Evolutionary conservation across 2,888 invertebrate genomes (phyloP).

Genomic region (Drosophila macrospina): DNA sequence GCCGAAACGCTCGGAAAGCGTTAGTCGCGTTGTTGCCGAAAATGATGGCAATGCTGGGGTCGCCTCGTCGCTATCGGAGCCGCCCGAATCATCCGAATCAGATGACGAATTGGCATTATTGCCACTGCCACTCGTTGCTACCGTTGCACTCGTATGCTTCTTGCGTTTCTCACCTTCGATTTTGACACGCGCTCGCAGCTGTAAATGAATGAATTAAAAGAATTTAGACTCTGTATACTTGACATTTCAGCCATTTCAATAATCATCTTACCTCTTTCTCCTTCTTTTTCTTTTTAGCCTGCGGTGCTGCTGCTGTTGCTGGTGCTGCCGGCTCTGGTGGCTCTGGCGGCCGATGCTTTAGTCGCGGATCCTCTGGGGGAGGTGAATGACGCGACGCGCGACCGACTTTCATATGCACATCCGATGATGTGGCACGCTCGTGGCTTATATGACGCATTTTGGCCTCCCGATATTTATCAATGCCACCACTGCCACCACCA

Average conservation of each 20-base stretch:
- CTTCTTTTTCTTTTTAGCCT: slow-evolving; percentile 85
- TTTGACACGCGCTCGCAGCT: slow-evolving; percentile 85
- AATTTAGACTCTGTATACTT: not conserved
- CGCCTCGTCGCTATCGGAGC: slow-evolving; percentile 86
- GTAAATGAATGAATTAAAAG: not conserved
- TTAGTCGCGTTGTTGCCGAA: slow-evolving; percentile 88
- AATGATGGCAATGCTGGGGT: slow-evolving; percentile 87
- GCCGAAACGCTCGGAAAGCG: slow-evolving; percentile 94
- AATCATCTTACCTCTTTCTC: slow-evolving; percentile 83
- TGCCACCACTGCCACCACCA: slow-evolving; percentile 39
- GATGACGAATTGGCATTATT: slow-evolving; percentile 86
- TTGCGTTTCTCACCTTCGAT: slow-evolving; percentile 86
- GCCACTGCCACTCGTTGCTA: slow-evolving; percentile 52
- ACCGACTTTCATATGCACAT: slow-evolving; percentile 80
- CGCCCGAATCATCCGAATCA: slow-evolving; percentile 87
- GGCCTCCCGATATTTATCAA: slow-evolving; percentile 84
- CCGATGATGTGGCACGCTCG: slow-evolving; percentile 78
- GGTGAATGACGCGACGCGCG: slow-evolving; percentile 85
- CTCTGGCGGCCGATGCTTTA: slow-evolving; percentile 86
- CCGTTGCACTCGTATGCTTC: slow-evolving; percentile 82
- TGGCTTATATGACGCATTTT: slow-evolving; percentile 78
- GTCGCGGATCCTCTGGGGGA: slow-evolving; percentile 87
- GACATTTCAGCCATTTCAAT: too few species aligned
- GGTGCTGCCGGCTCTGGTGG: slow-evolving; percentile 86
- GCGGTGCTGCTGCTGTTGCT: slow-evolving; percentile 80